phyloP scores from a whole-genome alignment of 1,140 invertebrate genomes.

The Oryzaephilus surinamensis region DNA sequence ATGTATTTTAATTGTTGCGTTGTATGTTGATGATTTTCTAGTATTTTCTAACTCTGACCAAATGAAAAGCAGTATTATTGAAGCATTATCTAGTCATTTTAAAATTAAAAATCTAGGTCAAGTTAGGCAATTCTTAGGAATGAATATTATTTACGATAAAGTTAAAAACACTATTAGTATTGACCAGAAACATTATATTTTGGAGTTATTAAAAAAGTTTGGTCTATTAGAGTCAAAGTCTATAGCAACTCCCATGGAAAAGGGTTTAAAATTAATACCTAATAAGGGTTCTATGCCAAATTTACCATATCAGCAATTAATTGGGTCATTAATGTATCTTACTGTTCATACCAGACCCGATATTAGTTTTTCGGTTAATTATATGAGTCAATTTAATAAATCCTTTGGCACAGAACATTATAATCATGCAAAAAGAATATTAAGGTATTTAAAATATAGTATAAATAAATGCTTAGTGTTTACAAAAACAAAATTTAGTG shows the following conservation, averaged over 20 bases:
- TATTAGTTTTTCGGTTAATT: slow-evolving; percentile 22
- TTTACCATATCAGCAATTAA: slow-evolving; percentile 28
- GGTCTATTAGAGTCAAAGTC: slow-evolving; percentile 19
- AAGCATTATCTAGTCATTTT: slow-evolving; percentile 14
- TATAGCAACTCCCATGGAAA: slow-evolving; percentile 4
- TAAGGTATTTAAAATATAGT: too few species aligned
- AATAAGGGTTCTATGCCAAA: not conserved
- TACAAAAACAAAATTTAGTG: too few species aligned
- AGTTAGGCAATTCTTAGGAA: slow-evolving; percentile 18
- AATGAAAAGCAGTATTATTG: slow-evolving; percentile 8
- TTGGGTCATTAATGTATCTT: slow-evolving; percentile 24
- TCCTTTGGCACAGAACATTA: slow-evolving; percentile 2
- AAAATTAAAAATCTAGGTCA: slow-evolving; percentile 23
- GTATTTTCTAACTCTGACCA: slow-evolving; percentile 18
- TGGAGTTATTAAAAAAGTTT: slow-evolving; percentile 24
- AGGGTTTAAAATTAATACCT: slow-evolving; percentile 1
- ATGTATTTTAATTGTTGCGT: slow-evolving; percentile 14
- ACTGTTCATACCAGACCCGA: slow-evolving; percentile 22
- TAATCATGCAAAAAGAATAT: not conserved
- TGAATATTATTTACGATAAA: slow-evolving; percentile 12
- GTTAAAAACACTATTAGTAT: slow-evolving; percentile 10
- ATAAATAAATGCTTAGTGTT: too few species aligned
- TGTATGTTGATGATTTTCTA: slow-evolving; percentile 29
- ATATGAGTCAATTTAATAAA: slow-evolving; percentile 23
- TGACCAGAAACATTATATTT: slow-evolving; percentile 18